phyloP scores from a whole-genome alignment of 2,888 invertebrate species.

The Didymodactylos carnosus region DNA sequence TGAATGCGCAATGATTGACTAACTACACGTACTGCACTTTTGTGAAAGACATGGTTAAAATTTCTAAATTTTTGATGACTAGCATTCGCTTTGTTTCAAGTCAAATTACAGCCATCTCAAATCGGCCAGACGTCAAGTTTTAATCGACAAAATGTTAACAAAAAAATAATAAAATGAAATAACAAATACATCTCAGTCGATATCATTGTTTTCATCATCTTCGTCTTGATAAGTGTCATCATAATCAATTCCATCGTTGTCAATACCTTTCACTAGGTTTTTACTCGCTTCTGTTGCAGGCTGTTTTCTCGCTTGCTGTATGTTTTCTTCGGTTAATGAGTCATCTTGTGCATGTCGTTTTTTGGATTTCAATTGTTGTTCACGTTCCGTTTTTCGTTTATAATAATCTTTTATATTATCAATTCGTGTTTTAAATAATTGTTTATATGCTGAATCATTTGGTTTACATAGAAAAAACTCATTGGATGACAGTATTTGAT shows the following conservation, averaged over 20 bases:
- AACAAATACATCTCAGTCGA: too few species aligned
- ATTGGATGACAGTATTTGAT: not conserved
- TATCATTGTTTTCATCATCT: not conserved
- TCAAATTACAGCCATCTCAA: slow-evolving; percentile 85
- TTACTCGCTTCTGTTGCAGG: not conserved
- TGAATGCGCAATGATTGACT: slow-evolving; percentile 47
- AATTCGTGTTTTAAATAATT: not conserved
- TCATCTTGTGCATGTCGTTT: too few species aligned
- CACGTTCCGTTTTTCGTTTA: slow-evolving; percentile 5
- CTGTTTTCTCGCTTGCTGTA: too few species aligned
- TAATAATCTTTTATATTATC: not conserved
- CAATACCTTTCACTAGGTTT: slow-evolving; percentile 65
- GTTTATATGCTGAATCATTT: not conserved
- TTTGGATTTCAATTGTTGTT: not conserved
- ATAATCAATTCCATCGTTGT: slow-evolving; percentile 33
- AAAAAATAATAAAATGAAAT: not conserved
- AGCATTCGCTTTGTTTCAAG: slow-evolving; percentile 75
- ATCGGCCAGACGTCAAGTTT: slow-evolving; percentile 87
- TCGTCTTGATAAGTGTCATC: slow-evolving; percentile 8
- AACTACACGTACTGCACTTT: not conserved
- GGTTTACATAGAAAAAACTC: not conserved
- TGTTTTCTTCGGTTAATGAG: too few species aligned
- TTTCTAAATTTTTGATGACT: slow-evolving; percentile 51
- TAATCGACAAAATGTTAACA: slow-evolving; percentile 87
- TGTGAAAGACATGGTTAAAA: too few species aligned